These are phyloP conservation scores for Trachelus iudaicus DNA, from an alignment of 2,888 invertebrate species.

Conservation along the genomic window DNA sequence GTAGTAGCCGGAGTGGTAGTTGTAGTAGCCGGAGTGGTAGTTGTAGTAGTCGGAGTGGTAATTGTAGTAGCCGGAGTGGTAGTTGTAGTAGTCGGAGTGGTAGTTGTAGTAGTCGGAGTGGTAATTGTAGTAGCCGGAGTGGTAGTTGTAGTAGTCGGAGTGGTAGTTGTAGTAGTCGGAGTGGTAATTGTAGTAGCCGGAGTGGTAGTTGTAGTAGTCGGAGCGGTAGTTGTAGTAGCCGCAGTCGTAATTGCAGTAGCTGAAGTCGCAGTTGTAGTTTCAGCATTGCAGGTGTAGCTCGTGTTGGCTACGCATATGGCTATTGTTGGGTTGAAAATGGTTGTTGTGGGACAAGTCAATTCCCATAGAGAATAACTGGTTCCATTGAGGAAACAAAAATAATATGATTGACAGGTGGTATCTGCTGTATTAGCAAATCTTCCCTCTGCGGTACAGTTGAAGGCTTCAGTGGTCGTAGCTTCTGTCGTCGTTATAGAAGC, in stretches of 20 bases:
- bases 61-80: too few species aligned
- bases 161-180: neutral
- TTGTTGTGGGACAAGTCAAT: conserved; percentile 11
- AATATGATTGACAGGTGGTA: conserved; percentile 28
- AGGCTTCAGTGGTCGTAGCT: conserved; percentile 8
- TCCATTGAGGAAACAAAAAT: conserved; percentile 23
- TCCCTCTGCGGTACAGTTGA: conserved; percentile 21
- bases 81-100: too few species aligned
- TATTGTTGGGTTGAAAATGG: conserved; percentile 12
- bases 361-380: neutral
- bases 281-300: neutral
- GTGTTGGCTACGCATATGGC: conserved; percentile 1
- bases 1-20: neutral
- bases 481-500: neutral
- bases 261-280: neutral
- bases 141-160: neutral
- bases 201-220: neutral
- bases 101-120: too few species aligned
- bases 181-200: neutral
- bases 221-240: too few species aligned
- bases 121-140: neutral
- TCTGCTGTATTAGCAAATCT: conserved; percentile 24
- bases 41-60: too few species aligned
- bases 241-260: neutral
- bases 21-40: neutral